phyloP scores from a whole-genome alignment of 2,113 vertebrate species.

The Bothrops jararaca region DNA sequence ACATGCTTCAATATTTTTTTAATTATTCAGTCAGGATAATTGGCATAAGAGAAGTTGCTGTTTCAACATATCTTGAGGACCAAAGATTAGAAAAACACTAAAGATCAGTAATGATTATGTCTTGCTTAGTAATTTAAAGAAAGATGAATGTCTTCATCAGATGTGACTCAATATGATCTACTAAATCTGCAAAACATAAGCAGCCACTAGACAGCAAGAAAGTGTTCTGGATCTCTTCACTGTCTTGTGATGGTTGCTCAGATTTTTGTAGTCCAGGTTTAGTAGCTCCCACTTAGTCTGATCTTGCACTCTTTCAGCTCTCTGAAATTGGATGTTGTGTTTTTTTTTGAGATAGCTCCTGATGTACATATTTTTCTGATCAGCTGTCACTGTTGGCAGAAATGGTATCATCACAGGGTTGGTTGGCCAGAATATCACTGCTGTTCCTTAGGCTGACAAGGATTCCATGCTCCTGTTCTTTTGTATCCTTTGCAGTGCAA shows the following conservation, averaged over 20 bases:
- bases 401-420: background rate
- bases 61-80: background rate
- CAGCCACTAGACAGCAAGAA: background rate
- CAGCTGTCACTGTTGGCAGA: background rate
- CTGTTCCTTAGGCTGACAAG: background rate
- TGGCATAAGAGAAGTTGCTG: background rate
- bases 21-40: background rate
- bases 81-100: background rate
- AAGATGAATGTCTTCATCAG: background rate
- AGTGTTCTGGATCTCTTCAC: background rate
- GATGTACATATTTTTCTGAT: background rate
- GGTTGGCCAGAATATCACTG: background rate
- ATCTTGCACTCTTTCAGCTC: background rate
- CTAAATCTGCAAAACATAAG: background rate
- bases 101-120: background rate
- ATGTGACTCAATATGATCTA: background rate
- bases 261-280: background rate
- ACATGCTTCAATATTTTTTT: background rate
- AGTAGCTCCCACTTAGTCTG: background rate
- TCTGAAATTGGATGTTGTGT: background rate
- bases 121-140: background rate
- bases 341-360: background rate
- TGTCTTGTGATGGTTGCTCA: background rate
- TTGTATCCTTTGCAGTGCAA: background rate
- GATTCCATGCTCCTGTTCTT: background rate